Percentiles rank a stretch among this genome's conserved stretches.
phyloP scores from a whole-genome alignment of 1,140 invertebrate species.

The Dysdera silvatica region DNA sequence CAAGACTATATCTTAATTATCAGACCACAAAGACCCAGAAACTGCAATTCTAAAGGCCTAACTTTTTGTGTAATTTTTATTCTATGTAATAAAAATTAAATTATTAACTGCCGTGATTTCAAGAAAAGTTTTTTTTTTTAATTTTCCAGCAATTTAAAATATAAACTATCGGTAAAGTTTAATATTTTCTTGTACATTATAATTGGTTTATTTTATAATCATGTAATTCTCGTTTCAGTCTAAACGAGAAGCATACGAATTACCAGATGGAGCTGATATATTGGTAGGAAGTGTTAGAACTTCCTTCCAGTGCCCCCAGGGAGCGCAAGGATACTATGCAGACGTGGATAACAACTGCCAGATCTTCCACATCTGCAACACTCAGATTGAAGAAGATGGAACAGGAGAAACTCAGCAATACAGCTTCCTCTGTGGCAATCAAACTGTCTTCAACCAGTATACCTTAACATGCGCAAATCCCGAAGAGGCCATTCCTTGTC shows the following conservation, averaged over 20 bases:
- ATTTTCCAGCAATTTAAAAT: too few species aligned
- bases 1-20: too few species aligned
- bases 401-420: constrained; percentile 17
- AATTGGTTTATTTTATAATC: too few species aligned
- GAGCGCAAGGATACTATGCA: constrained; percentile 34
- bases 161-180: too few species aligned
- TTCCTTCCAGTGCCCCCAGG: constrained; percentile 32
- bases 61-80: too few species aligned
- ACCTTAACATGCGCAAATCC: constrained; percentile 38
- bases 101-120: too few species aligned
- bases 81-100: too few species aligned
- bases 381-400: constrained; percentile 37
- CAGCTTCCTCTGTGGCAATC: constrained; percentile 62
- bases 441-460: constrained; percentile 79
- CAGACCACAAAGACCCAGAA: too few species aligned
- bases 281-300: constrained; percentile 31
- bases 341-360: constrained; percentile 35
- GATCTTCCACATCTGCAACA: constrained; percentile 46
- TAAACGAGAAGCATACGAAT: constrained; percentile 22
- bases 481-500: constrained; percentile 37
- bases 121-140: too few species aligned
- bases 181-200: too few species aligned
- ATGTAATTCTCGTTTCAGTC: constrained; percentile 3
- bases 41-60: too few species aligned
- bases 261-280: constrained; percentile 35